A percentile compares a stretch with the other conserved stretches of the same genome.
These are phyloP conservation scores for Rhadinocentrus ornatus DNA, from an alignment of 2,797 vertebrate genomes.

Conservation along the genomic window DNA sequence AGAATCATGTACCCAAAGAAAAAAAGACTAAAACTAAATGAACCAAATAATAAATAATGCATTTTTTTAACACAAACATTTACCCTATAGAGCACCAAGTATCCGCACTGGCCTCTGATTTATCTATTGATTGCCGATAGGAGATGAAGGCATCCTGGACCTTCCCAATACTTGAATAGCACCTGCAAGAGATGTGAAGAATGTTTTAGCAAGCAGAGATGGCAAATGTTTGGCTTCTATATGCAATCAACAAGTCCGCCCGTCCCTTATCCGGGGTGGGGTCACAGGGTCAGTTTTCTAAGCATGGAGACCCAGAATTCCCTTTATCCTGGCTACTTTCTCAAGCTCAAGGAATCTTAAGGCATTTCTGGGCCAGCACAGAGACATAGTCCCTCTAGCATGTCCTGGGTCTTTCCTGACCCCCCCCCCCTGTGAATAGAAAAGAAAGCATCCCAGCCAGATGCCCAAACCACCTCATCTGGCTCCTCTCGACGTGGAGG, in stretches of 20 bases:
- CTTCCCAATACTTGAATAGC: conserved; percentile 99
- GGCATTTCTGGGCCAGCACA: neutral
- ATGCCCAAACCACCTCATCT: too few species aligned
- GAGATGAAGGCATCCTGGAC: conserved; percentile 99
- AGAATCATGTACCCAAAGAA: too few species aligned
- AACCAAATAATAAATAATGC: neutral
- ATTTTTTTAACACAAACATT: conserved; percentile 29
- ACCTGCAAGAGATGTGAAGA: conserved; percentile 80
- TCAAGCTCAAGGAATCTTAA: neutral
- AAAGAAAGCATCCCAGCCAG: too few species aligned
- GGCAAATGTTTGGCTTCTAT: neutral
- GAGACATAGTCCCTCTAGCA: neutral
- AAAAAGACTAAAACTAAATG: neutral
- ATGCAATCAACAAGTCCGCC: neutral
- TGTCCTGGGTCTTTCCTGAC: too few species aligned
- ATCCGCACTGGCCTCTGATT: conserved; percentile 99
- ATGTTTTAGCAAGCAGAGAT: too few species aligned
- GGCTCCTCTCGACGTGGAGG: too few species aligned
- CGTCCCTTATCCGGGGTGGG: neutral
- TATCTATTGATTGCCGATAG: conserved; percentile 99
- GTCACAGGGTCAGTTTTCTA: too few species aligned
- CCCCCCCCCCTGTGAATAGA: too few species aligned
- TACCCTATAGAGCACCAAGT: conserved; percentile 99
- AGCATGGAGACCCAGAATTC: neutral
- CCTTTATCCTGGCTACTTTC: neutral